phyloP scores from a whole-genome alignment of 2,888 invertebrate species.

The Amorpha juglandis region DNA sequence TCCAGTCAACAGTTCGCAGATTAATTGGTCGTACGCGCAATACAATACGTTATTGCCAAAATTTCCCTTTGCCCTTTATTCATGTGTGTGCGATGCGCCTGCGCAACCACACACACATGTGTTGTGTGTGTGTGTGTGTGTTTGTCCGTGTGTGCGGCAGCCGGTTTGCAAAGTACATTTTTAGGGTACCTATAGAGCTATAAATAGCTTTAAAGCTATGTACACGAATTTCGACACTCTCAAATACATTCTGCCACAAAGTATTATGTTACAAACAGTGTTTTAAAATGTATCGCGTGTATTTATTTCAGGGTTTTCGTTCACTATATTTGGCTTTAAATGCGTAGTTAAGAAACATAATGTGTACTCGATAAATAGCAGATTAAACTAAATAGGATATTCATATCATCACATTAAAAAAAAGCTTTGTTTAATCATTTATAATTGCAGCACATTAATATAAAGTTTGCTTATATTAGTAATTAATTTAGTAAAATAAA shows the following conservation, averaged over 20 bases:
- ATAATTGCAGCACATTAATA: no score
- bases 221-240: constrained; percentile 26
- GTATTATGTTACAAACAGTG: constrained; percentile 1
- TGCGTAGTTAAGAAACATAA: no score
- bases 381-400: no score
- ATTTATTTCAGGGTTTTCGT: neutral
- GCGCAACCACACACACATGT: constrained; percentile 42
- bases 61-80: constrained; percentile 78
- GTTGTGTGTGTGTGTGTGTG: constrained; percentile 35
- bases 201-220: constrained; percentile 27
- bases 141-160: constrained; percentile 52
- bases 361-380: no score
- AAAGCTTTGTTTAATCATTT: no score
- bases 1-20: neutral
- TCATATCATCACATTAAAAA: no score
- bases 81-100: constrained; percentile 53
- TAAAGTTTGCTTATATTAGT: no score
- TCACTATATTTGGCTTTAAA: no score
- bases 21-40: constrained; percentile 31
- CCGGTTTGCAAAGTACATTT: constrained; percentile 73
- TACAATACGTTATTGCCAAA: constrained; percentile 75
- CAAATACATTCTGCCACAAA: constrained; percentile 14
- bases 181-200: constrained; percentile 64
- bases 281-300: constrained; percentile 11
- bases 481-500: no score